Evolutionary conservation across 1,140 invertebrate species (phyloP), one percentile per base, ranked within the genome.

Genomic region (Drosophila sucinea): DNA sequence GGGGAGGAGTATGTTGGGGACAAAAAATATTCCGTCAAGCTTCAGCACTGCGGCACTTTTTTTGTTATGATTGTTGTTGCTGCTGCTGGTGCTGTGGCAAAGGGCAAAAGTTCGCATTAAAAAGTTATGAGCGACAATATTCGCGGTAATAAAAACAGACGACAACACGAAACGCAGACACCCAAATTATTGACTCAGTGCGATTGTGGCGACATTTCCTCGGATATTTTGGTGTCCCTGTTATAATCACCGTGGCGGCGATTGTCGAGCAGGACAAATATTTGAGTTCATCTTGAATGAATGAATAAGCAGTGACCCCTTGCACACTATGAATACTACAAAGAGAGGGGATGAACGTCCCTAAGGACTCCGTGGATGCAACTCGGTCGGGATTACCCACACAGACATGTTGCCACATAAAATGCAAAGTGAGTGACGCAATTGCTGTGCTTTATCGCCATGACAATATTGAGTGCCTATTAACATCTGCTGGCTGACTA

Each of bases 111-210:
- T 58, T 41, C 65, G 69, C 65, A 68, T 76, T 76, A 68, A 79
- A 76, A 79, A 72, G 77, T 79, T 79, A 79, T 76, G 77, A 72
- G 77, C 77, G 54, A 60, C 72, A 78, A 78, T 78, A 78, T 78
- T 75, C 75, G 72, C 66, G 77, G 73, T 70, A 76, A 76, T 79
- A 79, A 79, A 76, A 76, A 67, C 47, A 56, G 54, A 67, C 63
- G 70, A 57, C 70, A 64, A 75, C 64, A 62, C 44, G 17, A 66
- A 25, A 67, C 60, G 55, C 8, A 35, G 67, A 33, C 61, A 62
- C 38, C 47, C 60, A 67, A 71, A 60, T 72, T 76, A 72, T 72
- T 33, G 35, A 55, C 47, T 64, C 23, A n/a, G n/a, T 29, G 32
- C 47, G 62, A 64, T 35, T 64, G 44, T 54, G 44, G 11, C 41